These are phyloP conservation scores for Leptinotarsa undecemlineata DNA, from an alignment of 1,140 invertebrate genomes.

Conservation along the genomic window DNA sequence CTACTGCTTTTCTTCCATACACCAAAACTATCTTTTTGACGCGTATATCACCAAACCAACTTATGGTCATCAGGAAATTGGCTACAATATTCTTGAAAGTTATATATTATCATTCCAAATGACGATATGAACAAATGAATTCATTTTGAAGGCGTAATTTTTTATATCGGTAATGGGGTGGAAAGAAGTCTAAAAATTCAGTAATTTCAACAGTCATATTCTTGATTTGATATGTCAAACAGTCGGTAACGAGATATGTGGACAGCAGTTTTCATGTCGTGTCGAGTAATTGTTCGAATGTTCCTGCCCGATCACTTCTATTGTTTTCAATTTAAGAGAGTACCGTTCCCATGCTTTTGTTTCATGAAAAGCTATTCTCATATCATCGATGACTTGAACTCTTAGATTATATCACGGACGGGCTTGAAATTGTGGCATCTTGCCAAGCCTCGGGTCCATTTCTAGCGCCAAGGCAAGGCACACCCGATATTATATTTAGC, in stretches of 20 bases:
- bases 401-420: background rate
- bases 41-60: too few relatives aligned
- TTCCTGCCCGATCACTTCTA: background rate
- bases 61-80: too few relatives aligned
- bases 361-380: constrained; percentile 1
- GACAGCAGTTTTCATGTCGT: background rate
- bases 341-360: constrained; percentile 3
- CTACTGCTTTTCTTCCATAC: too few relatives aligned
- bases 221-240: too few relatives aligned
- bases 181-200: too few relatives aligned
- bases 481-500: constrained; percentile 30
- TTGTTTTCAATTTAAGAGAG: background rate
- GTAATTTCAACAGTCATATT: too few relatives aligned
- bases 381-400: constrained; percentile 8
- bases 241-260: background rate
- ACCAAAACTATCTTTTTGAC: too few relatives aligned
- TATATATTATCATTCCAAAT: too few relatives aligned
- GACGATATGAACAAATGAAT: too few relatives aligned
- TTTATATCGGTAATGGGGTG: too few relatives aligned
- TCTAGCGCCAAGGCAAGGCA: constrained; percentile 21
- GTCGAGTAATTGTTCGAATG: background rate
- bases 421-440: constrained; percentile 26
- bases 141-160: too few relatives aligned
- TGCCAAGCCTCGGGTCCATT: constrained; percentile 21
- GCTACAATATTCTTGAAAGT: too few relatives aligned